phyloP scores from a whole-genome alignment of 2,797 vertebrate species.

The Anguilla pacifica region DNA sequence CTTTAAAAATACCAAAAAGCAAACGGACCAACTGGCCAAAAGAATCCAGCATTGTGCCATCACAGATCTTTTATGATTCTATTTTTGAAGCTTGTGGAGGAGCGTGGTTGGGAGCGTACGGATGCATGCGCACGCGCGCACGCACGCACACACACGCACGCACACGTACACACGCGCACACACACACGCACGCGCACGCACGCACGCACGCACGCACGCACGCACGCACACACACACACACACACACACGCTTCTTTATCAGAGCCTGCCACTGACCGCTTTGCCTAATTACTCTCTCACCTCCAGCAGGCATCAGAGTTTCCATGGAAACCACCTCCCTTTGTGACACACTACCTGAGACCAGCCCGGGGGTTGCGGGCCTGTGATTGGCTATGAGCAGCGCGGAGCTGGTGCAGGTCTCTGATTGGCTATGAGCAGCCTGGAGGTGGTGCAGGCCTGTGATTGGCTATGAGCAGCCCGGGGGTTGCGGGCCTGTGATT shows the following conservation, averaged over 20 bases:
- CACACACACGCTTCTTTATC: background rate
- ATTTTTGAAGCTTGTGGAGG: no score
- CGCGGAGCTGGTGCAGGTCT: constrained; percentile 59
- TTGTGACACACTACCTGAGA: constrained; percentile 71
- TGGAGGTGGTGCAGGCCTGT: constrained; percentile 58
- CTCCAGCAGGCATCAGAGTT: constrained; percentile 59
- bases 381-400: constrained; percentile 69
- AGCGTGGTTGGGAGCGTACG: no score
- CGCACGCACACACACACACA: background rate
- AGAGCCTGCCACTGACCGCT: constrained; percentile 48
- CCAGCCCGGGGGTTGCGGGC: constrained; percentile 63
- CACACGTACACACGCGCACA: no score
- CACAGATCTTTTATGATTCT: no score
- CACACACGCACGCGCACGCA: background rate
- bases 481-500: constrained; percentile 67
- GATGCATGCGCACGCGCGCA: no score
- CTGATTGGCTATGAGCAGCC: constrained; percentile 71
- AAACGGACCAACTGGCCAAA: no score
- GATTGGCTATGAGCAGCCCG: constrained; percentile 70
- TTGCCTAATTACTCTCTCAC: constrained; percentile 54
- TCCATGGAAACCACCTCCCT: constrained; percentile 73
- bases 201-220: background rate
- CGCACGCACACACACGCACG: no score
- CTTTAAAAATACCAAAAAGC: no score
- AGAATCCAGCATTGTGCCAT: no score